Percentiles rank a stretch among this genome's conserved stretches.
phyloP scores from a whole-genome alignment of 2,888 invertebrate genomes.

The Pharmacophagus antenor region DNA sequence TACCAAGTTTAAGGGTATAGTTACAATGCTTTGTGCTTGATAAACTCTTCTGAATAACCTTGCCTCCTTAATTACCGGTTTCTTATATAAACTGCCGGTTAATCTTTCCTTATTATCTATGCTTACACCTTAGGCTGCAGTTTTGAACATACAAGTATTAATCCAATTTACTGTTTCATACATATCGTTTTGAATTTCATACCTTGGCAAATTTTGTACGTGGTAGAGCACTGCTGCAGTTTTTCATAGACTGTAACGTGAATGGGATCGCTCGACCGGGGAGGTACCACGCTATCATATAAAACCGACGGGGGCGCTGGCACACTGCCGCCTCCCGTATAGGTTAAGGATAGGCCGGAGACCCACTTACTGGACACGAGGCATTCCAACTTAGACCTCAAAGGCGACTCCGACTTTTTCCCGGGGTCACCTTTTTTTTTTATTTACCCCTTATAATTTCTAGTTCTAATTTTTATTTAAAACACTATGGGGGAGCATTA shows the following conservation, averaged over 20 bases:
- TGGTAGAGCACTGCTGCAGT: slow-evolving; percentile 5
- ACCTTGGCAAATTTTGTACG: neutral
- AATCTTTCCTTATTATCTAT: neutral
- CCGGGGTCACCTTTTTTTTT: neutral
- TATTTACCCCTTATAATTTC: neutral
- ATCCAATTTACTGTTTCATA: neutral
- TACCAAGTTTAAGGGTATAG: neutral
- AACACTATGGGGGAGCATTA: neutral
- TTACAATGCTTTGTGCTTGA: neutral
- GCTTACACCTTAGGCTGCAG: neutral
- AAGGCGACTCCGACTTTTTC: neutral
- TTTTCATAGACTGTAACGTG: neutral
- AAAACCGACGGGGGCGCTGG: neutral
- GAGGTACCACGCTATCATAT: slow-evolving; percentile 4
- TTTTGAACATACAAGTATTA: neutral
- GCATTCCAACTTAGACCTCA: slow-evolving; percentile 8
- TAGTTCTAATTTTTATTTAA: neutral
- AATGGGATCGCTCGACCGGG: slow-evolving; percentile 2
- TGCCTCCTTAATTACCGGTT: too few species aligned
- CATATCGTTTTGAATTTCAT: neutral
- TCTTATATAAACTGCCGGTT: neutral
- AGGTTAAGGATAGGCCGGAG: neutral
- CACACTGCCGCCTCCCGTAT: neutral
- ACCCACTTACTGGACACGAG: slow-evolving; percentile 3
- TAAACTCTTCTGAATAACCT: too few species aligned